Conservation (phyloP, 2,113 vertebrate genomes). For the Indicator maculatus region DNA sequence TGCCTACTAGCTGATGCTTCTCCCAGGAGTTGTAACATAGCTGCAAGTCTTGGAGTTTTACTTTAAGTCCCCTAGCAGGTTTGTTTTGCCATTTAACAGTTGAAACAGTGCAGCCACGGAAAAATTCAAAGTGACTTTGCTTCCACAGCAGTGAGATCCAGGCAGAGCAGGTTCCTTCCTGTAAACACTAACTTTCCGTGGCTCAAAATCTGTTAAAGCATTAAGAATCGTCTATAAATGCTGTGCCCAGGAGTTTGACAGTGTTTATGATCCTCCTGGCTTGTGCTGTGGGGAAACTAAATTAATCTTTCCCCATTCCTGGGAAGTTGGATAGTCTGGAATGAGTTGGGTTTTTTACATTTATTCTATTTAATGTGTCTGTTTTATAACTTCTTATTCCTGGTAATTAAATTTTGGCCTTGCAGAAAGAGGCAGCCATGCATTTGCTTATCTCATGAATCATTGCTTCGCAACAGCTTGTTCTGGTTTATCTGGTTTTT, state of each 20-base stretch:
- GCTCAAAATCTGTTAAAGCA: neutral
- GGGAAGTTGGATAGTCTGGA: neutral
- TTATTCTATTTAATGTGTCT: neutral
- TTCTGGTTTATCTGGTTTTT: neutral
- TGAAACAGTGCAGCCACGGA: neutral
- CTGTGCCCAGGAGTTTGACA: neutral
- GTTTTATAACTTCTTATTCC: neutral
- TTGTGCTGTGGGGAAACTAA: neutral
- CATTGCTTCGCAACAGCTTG: neutral
- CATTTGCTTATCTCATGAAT: neutral
- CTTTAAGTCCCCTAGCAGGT: neutral
- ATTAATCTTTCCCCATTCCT: neutral
- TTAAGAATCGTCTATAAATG: neutral
- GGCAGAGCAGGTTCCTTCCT: constrained; percentile 26
- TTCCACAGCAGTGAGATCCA: neutral
- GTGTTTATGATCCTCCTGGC: neutral
- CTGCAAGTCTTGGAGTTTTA: neutral
- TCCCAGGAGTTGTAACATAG: neutral
- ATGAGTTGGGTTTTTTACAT: neutral
- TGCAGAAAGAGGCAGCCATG: neutral
- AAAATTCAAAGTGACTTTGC: constrained; percentile 7
- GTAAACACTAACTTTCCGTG: neutral
- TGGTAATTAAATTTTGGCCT: neutral
- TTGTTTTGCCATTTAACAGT: neutral
- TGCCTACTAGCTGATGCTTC: neutral